These are phyloP conservation scores for Antechinus stuartii DNA, from an alignment of 2,113 vertebrate genomes.

Conservation along the genomic window DNA sequence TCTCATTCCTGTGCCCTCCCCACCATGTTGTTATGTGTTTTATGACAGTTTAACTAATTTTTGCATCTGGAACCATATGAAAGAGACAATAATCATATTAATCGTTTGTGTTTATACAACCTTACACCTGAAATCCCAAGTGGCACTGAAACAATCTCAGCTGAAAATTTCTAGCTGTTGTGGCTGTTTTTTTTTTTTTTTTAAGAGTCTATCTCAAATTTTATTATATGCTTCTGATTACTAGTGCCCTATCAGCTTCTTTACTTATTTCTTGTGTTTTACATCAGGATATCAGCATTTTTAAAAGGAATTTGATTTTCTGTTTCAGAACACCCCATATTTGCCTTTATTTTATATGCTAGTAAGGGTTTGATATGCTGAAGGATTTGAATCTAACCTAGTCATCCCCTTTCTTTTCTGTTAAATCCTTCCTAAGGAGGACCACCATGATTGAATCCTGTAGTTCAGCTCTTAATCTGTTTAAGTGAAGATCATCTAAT, in stretches of 20 bases:
- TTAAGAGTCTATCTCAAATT: not conserved
- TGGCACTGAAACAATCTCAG: accelerated
- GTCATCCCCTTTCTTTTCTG: not conserved
- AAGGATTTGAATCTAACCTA: not conserved
- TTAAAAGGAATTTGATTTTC: not conserved
- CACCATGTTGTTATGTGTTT: not conserved
- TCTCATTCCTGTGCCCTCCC: not conserved
- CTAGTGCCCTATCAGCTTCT: not conserved
- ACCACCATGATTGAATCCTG: not conserved
- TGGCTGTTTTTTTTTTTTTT: not conserved
- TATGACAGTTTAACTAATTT: not conserved
- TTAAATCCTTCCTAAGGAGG: not conserved
- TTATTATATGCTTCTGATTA: accelerated
- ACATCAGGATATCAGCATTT: not conserved
- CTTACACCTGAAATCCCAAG: not conserved
- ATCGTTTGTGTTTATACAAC: not conserved
- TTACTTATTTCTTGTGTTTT: not conserved
- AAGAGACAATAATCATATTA: not conserved
- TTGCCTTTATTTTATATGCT: constrained; percentile 31
- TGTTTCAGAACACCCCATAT: constrained; percentile 8
- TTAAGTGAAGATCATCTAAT: not conserved
- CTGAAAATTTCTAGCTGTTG: not conserved
- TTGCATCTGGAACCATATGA: accelerated
- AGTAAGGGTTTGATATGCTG: not conserved
- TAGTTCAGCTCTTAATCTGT: not conserved